Evolutionary conservation across 2,888 invertebrate genomes (phyloP), one percentile per base, ranked within the genome.

Genomic region (Hanleya hanleyi): DNA sequence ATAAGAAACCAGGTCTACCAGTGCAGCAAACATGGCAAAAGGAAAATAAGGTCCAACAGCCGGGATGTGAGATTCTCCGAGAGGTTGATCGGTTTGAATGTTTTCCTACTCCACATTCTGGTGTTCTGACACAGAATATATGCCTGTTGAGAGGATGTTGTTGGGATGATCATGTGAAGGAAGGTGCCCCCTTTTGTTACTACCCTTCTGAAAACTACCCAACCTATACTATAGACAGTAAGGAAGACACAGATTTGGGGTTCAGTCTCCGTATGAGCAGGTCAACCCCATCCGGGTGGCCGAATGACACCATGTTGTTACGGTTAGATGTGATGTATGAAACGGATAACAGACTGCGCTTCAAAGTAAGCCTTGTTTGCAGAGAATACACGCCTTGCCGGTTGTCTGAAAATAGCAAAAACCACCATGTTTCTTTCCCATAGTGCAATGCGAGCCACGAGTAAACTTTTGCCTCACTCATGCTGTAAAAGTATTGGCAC

Each of bases 281-380:
- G 41, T n/a, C 50, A 1, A 35, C 67, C 1, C 15, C 36, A 2
- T 67, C 78, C 29, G 41, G 37, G 6, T 82, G 83, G 83, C 83
- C 83, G 1, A 49, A 67, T 22, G 81, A 83, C 49, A 41, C 81
- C 18, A 64, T 29, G 32, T 62, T 57, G 9, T 65, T 83, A 22
- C 36, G 68, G 6, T 50, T 82, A 37, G 79, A 81, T 41, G 73
- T 82, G 7, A 73, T 66, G 67, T 65, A 75, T 26, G 82, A 82
- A 38, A 78, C 77, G 0, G 18, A 67, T 12, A 69, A 64, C 5
- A 49, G 82, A 51, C 29, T 82, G 22, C 82, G 33, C 35, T 37
- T 71, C 6, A 47, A 57, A 50, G 67, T 68, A 67, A 32, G 37
- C n/a, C n/a, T n/a, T n/a, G n/a, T n/a, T n/a, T n/a, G n/a, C n/a